Evolutionary conservation across 2,113 vertebrate species (phyloP).

Genomic region (Bothrops jararaca): DNA sequence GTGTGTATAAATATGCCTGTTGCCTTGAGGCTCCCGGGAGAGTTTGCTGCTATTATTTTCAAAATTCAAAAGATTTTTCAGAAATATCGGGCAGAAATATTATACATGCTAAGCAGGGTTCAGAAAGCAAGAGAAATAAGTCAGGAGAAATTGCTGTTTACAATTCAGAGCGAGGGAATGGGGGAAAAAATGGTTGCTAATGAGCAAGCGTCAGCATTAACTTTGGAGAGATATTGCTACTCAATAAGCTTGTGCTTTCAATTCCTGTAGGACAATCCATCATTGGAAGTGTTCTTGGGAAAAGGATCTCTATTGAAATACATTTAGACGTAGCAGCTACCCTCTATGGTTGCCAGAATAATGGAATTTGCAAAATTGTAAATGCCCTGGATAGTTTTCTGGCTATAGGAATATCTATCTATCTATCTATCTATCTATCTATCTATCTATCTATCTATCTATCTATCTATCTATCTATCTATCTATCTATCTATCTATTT

Average conservation of each 20-base stretch:
- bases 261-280: not conserved
- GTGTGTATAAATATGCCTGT: constrained; percentile 49
- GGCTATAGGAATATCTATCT: not conserved
- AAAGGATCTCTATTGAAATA: not conserved
- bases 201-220: not conserved
- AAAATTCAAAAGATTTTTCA: not conserved
- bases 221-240: not conserved
- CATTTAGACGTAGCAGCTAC: not conserved
- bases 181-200: not conserved
- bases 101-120: not conserved
- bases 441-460: no score
- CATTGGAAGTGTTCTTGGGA: not conserved
- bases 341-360: not conserved
- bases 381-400: not conserved
- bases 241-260: not conserved
- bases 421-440: no score
- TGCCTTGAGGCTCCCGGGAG: constrained; percentile 34
- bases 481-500: no score
- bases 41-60: constrained; percentile 31
- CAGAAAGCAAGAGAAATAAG: constrained; percentile 15
- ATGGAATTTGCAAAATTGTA: not conserved
- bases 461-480: no score
- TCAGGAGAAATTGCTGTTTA: not conserved
- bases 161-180: not conserved
- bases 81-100: constrained; percentile 21